Evolutionary conservation across 2,113 vertebrate genomes (phyloP).

Genomic region (Paramisgurnus dabryanus): DNA sequence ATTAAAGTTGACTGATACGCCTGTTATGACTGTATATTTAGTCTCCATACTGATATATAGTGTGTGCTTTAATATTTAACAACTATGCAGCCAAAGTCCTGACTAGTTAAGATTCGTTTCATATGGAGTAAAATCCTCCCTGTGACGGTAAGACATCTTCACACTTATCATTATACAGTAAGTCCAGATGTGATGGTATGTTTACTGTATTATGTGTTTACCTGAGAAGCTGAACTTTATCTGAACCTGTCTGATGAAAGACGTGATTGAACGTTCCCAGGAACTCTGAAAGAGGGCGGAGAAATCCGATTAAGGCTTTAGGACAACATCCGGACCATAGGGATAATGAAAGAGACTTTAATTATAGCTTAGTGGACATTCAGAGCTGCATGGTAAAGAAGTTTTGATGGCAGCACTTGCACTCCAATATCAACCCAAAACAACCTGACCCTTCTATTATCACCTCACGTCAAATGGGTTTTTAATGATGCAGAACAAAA

Average conservation of each 20-base stretch:
- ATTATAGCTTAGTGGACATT: neutral
- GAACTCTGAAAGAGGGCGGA: neutral
- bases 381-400: neutral
- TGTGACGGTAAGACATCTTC: neutral
- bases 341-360: slow-evolving; percentile 3
- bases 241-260: slow-evolving; percentile 25
- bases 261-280: slow-evolving; percentile 8
- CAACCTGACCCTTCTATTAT: slow-evolving; percentile 9
- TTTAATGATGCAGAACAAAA: slow-evolving; percentile 39
- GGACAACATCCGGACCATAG: neutral
- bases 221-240: slow-evolving; percentile 10
- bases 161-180: neutral
- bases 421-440: neutral
- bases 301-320: neutral
- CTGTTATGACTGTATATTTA: slow-evolving; percentile 29
- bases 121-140: neutral
- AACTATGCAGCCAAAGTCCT: neutral
- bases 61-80: neutral
- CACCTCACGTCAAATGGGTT: slow-evolving; percentile 8
- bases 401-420: no score
- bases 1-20: neutral
- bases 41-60: slow-evolving; percentile 22
- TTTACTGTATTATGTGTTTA: slow-evolving; percentile 22
- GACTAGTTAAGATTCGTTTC: neutral
- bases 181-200: neutral